A percentile compares a stretch with the other conserved stretches of the same genome.
Evolutionary conservation across 2,113 vertebrate species (phyloP).

Genomic region (Pterocles gutturalis): DNA sequence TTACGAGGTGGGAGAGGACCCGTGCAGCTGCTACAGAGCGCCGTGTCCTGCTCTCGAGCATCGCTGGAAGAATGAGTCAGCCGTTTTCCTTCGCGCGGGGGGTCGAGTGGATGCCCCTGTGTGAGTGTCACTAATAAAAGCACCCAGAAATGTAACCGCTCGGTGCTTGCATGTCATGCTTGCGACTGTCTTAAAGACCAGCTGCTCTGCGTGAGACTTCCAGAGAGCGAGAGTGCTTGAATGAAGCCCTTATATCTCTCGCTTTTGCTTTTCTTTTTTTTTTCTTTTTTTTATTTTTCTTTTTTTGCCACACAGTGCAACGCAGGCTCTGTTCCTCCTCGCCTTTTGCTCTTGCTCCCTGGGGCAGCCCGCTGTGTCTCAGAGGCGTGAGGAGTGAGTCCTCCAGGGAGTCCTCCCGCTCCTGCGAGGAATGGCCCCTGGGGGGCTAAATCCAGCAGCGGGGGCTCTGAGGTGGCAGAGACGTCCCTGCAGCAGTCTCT

Average conservation of each 20-base stretch:
- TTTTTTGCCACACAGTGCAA: not conserved
- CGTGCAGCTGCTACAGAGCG: not conserved
- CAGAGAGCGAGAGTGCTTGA: conserved; percentile 11
- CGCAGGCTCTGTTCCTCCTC: conserved; percentile 28
- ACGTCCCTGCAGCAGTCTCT: not conserved
- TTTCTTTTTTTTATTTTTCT: not conserved
- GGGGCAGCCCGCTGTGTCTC: not conserved
- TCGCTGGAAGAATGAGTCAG: conserved; percentile 53
- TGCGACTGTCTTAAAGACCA: conserved; percentile 47
- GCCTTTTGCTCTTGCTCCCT: conserved; percentile 46
- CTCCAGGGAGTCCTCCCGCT: not conserved
- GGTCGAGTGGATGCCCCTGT: conserved; percentile 43
- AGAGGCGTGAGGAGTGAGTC: not conserved
- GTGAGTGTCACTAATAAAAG: conserved; percentile 42
- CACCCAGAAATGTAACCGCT: conserved; percentile 44
- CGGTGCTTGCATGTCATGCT: not conserved
- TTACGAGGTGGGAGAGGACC: not conserved
- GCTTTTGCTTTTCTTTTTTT: not conserved
- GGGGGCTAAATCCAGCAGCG: not conserved
- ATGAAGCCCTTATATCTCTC: conserved; percentile 53
- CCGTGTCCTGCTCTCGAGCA: not conserved
- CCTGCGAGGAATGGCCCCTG: not conserved
- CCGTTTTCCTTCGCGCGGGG: not conserved
- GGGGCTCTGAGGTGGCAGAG: not conserved
- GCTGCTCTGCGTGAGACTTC: conserved; percentile 61